Conservation (phyloP, 2,113 vertebrate species). For the Capreolus pygargus region DNA sequence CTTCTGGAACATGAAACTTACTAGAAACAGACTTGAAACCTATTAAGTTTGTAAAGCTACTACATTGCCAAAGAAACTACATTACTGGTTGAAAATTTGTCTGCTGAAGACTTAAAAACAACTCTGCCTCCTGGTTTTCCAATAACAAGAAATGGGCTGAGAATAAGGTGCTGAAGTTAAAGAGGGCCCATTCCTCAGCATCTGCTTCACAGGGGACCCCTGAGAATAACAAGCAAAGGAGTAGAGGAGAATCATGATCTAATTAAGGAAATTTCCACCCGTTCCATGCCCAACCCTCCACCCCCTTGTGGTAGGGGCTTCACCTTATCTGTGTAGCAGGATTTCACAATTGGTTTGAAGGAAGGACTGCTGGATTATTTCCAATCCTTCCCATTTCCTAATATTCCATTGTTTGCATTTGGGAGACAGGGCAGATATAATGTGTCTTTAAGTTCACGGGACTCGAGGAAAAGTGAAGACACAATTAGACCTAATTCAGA, state of each 20-base stretch:
- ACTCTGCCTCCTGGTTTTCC: neutral
- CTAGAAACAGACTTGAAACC: slow-evolving; percentile 17
- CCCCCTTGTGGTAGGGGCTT: neutral
- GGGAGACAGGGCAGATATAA: neutral
- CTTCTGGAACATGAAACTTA: slow-evolving; percentile 16
- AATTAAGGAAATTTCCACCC: slow-evolving; percentile 41
- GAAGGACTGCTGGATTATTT: neutral
- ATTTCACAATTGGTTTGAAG: neutral
- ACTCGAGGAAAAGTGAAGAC: neutral
- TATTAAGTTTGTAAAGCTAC: slow-evolving; percentile 15
- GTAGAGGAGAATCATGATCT: neutral
- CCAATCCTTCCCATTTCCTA: neutral
- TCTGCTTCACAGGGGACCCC: neutral
- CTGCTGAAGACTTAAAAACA: slow-evolving; percentile 43
- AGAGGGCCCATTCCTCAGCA: neutral
- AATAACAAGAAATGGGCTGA: slow-evolving; percentile 19
- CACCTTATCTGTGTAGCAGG: neutral
- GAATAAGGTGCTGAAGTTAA: neutral
- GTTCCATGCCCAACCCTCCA: neutral
- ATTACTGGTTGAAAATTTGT: neutral
- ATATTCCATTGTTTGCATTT: slow-evolving; percentile 8
- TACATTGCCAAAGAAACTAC: slow-evolving; percentile 6
- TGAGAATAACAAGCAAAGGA: neutral
- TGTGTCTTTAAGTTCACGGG: slow-evolving; percentile 19
- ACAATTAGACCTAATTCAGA: slow-evolving; percentile 16